These are phyloP conservation scores for Nycticebus coucang DNA, from an alignment of 2,113 vertebrate species.

Conservation along the genomic window DNA sequence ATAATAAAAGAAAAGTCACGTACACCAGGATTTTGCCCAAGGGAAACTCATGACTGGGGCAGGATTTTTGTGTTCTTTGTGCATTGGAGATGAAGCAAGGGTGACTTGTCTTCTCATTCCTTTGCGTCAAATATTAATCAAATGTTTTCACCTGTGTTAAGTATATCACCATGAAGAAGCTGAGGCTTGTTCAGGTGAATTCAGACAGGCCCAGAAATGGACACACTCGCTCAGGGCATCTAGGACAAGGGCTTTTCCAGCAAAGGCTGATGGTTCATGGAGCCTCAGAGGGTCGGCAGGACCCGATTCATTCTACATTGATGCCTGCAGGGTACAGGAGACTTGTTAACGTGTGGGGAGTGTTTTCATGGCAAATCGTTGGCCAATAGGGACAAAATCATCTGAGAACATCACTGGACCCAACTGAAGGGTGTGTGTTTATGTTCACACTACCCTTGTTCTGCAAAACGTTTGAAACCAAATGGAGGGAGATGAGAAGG, in stretches of 20 bases:
- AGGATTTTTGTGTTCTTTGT: not conserved
- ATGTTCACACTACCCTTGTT: not conserved
- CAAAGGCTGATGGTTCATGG: not conserved
- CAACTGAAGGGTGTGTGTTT: not conserved
- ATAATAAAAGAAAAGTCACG: not conserved
- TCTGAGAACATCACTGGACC: not conserved
- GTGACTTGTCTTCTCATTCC: not conserved
- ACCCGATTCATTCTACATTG: accelerated
- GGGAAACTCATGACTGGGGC: not conserved
- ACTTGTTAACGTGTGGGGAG: not conserved
- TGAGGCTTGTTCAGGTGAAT: not conserved
- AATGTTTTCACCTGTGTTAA: not conserved
- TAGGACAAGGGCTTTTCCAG: not conserved
- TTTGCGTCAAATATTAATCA: not conserved
- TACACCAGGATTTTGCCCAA: not conserved
- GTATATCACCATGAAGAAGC: not conserved
- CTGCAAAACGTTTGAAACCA: not conserved
- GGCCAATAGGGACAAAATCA: not conserved
- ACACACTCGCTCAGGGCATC: not conserved
- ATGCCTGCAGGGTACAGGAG: too few species aligned
- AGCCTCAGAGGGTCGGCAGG: not conserved
- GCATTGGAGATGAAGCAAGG: not conserved
- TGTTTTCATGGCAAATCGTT: not conserved
- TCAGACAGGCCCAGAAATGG: not conserved
- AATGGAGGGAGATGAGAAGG: not conserved